Percentiles rank a stretch among this genome's conserved stretches.
Evolutionary conservation across 1,140 invertebrate species (phyloP).

Genomic region (Hesperophylax magnus): DNA sequence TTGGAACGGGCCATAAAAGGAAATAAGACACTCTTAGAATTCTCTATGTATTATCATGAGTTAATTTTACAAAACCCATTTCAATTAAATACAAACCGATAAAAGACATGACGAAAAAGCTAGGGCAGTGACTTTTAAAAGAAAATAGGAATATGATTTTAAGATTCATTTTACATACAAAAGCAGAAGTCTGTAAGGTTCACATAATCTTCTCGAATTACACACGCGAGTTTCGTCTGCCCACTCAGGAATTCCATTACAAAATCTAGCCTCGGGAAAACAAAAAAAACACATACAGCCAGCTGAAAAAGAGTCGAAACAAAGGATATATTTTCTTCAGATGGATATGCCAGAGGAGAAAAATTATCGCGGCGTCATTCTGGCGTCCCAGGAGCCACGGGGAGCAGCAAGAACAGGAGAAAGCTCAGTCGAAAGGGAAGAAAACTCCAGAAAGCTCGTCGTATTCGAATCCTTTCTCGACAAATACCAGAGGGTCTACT

Average conservation of each 20-base stretch:
- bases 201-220: conserved; percentile 15
- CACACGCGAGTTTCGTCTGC: conserved; percentile 8
- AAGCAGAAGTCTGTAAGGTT: neutral
- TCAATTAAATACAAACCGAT: too few relatives aligned
- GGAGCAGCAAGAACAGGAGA: neutral
- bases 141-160: too few relatives aligned
- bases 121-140: too few relatives aligned
- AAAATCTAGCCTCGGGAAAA: conserved; percentile 23
- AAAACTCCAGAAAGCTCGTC: neutral
- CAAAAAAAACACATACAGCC: conserved; percentile 10
- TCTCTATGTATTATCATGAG: too few relatives aligned
- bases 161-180: neutral
- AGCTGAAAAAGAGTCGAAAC: conserved; percentile 25
- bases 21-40: too few relatives aligned
- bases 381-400: conserved; percentile 24
- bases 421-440: conserved; percentile 1
- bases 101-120: too few relatives aligned
- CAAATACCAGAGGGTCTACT: conserved; percentile 19
- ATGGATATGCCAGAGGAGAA: conserved; percentile 34
- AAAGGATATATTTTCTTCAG: conserved; percentile 32
- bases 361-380: conserved; percentile 46
- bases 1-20: too few relatives aligned
- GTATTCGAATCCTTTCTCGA: neutral
- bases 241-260: conserved; percentile 41
- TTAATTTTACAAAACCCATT: too few relatives aligned